Evolutionary conservation across 2,888 invertebrate genomes (phyloP).

Genomic region (Biston betularia): DNA sequence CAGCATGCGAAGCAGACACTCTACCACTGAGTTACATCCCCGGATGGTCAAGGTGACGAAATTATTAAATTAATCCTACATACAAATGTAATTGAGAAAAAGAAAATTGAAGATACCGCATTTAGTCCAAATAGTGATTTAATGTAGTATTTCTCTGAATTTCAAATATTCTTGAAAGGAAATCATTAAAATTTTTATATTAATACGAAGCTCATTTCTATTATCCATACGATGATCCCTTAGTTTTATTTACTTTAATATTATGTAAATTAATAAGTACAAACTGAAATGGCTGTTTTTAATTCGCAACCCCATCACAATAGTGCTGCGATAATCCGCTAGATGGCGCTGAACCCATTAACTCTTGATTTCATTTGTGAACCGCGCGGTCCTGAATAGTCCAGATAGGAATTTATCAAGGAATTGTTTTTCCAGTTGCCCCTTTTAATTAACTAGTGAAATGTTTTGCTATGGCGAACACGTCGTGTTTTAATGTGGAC

Average conservation of each 20-base stretch:
- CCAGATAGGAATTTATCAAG: constrained; percentile 50
- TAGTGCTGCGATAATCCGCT: constrained; percentile 46
- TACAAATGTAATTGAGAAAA: not conserved
- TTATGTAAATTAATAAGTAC: not conserved
- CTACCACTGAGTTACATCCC: constrained; percentile 85
- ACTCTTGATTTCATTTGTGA: constrained; percentile 49
- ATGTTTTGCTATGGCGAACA: constrained; percentile 52
- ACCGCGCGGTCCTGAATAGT: constrained; percentile 33
- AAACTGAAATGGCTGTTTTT: not conserved
- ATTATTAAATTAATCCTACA: not conserved
- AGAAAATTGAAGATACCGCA: too few relatives aligned
- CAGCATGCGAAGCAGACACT: constrained; percentile 89
- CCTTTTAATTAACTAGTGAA: constrained; percentile 73
- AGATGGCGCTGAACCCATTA: constrained; percentile 68
- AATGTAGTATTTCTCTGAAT: too few relatives aligned
- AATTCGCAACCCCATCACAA: constrained; percentile 1
- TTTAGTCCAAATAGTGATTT: too few relatives aligned
- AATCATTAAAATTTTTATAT: not conserved
- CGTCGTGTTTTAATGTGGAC: constrained; percentile 31
- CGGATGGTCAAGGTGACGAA: fast-evolving
- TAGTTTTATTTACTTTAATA: too few relatives aligned
- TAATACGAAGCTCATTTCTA: not conserved
- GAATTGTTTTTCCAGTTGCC: constrained; percentile 70
- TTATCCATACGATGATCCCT: not conserved
- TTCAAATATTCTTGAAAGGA: not conserved